A percentile compares a stretch with the other conserved stretches of the same genome.
Evolutionary conservation across 2,888 invertebrate genomes (phyloP).

Genomic region (Coelinius sp.): DNA sequence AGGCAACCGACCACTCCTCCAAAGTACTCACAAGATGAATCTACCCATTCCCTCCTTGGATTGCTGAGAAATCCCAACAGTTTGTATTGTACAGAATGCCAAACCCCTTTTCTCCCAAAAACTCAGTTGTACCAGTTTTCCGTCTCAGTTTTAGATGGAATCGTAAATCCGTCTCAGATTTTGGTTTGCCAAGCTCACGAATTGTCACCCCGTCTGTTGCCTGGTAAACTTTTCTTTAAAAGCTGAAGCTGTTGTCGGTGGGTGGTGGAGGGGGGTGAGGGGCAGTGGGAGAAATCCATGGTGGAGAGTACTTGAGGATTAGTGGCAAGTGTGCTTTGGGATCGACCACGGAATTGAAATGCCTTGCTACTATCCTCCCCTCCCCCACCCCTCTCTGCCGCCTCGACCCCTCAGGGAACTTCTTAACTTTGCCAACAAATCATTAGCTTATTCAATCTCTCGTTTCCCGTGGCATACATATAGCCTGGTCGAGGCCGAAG

Average conservation of each 20-base stretch:
- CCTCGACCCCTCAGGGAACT: neutral
- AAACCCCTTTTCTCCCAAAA: conserved; percentile 12
- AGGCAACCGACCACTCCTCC: neutral
- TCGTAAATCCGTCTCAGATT: conserved; percentile 30
- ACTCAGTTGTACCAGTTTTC: conserved; percentile 12
- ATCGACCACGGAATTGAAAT: conserved; percentile 31
- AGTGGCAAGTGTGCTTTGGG: conserved; percentile 37
- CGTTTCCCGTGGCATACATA: conserved; percentile 23
- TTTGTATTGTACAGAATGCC: conserved; percentile 21
- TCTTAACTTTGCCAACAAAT: conserved; percentile 36
- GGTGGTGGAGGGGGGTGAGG: neutral
- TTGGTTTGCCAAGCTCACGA: conserved; percentile 27
- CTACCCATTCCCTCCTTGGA: neutral
- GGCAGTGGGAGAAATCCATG: neutral
- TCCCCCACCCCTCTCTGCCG: neutral
- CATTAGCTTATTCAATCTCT: conserved; percentile 36
- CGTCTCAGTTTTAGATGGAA: conserved; percentile 29
- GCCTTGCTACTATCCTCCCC: neutral
- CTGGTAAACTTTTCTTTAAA: conserved; percentile 39
- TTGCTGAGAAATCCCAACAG: conserved; percentile 9
- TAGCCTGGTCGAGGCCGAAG: neutral
- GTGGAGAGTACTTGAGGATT: conserved; percentile 33
- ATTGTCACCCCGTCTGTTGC: conserved; percentile 41
- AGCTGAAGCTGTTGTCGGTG: conserved; percentile 10
- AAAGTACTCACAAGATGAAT: conserved; percentile 2